Conservation (phyloP, 2,888 invertebrate species). For the Ernsta delagoae region DNA sequence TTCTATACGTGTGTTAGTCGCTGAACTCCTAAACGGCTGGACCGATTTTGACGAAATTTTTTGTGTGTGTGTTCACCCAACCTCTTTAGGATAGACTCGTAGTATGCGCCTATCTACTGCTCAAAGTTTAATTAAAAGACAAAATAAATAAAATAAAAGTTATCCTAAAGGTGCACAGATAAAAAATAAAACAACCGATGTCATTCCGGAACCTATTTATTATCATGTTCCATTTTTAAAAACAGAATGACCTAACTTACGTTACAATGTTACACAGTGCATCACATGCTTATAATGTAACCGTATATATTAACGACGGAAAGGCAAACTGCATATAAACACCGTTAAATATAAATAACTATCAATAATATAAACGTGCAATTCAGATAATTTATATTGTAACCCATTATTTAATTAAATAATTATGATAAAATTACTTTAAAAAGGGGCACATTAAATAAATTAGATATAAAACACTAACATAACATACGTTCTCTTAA, state of each 20-base stretch:
- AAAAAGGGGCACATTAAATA: slow-evolving; percentile 9
- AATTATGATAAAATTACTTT: slow-evolving; percentile 10
- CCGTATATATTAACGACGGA: slow-evolving; percentile 37
- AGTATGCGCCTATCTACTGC: too few species aligned
- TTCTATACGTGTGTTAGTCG: too few species aligned
- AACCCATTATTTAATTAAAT: slow-evolving; percentile 24
- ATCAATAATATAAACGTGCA: slow-evolving; percentile 29
- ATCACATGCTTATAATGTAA: slow-evolving; percentile 68
- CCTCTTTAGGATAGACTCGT: too few species aligned
- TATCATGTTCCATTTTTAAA: slow-evolving; percentile 65
- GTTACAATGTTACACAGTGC: slow-evolving; percentile 67
- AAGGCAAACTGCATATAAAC: slow-evolving; percentile 31
- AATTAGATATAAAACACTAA: slow-evolving; percentile 25
- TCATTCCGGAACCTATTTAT: slow-evolving; percentile 66
- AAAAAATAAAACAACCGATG: slow-evolving; percentile 34
- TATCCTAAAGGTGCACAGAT: background rate
- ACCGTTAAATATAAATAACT: slow-evolving; percentile 23
- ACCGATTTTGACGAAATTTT: too few species aligned
- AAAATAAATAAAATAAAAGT: too few species aligned
- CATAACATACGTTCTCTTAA: slow-evolving; percentile 4
- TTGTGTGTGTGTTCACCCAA: too few species aligned
- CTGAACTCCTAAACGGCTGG: too few species aligned
- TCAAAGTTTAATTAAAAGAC: too few species aligned
- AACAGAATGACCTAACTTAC: slow-evolving; percentile 69
- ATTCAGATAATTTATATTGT: slow-evolving; percentile 9